phyloP scores from a whole-genome alignment of 2,888 invertebrate species.

The Archaeoteleia sp. region DNA sequence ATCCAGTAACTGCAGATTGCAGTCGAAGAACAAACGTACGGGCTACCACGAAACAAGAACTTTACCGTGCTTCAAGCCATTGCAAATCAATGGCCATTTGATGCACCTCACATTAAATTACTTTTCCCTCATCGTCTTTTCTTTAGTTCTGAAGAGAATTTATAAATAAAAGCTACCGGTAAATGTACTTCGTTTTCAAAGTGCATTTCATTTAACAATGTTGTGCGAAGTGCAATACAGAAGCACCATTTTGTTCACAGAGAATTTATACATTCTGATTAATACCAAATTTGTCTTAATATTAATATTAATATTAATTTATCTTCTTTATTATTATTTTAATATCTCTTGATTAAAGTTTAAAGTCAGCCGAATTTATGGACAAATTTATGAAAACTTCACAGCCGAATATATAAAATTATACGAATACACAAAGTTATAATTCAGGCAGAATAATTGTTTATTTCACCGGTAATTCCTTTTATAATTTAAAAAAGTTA shows the following conservation, averaged over 20 bases:
- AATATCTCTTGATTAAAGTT: too few relatives aligned
- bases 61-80: constrained; percentile 61
- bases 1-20: constrained; percentile 70
- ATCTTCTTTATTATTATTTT: not conserved
- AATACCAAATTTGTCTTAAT: not conserved
- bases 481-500: too few relatives aligned
- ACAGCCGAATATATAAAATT: too few relatives aligned
- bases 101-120: constrained; percentile 62
- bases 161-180: constrained; percentile 10
- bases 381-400: too few relatives aligned
- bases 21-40: constrained; percentile 66
- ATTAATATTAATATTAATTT: not conserved
- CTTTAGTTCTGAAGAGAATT: constrained; percentile 12
- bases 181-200: not conserved
- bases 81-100: constrained; percentile 66
- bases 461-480: too few relatives aligned
- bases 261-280: not conserved
- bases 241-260: too few relatives aligned
- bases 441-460: too few relatives aligned
- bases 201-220: too few relatives aligned
- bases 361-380: too few relatives aligned
- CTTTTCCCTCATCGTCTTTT: constrained; percentile 33
- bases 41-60: constrained; percentile 61
- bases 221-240: too few relatives aligned
- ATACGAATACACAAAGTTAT: too few relatives aligned